A percentile compares a stretch with the other conserved stretches of the same genome.
phyloP scores from a whole-genome alignment of 1,140 invertebrate species.

The Diploscapter pachys region DNA sequence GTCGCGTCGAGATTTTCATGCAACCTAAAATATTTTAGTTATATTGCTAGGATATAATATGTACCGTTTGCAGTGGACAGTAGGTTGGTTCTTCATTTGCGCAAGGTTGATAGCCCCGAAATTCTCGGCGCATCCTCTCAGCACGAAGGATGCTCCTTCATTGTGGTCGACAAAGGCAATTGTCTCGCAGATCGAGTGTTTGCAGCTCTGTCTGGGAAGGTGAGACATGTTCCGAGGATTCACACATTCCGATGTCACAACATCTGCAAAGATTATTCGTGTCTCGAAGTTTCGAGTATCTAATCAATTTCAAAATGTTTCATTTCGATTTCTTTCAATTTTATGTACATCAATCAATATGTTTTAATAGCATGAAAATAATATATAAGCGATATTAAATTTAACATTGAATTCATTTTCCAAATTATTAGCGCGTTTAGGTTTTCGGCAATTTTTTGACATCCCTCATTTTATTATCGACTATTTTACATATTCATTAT shows the following conservation, averaged over 20 bases:
- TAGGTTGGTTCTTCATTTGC: constrained; percentile 13
- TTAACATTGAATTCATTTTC: not conserved
- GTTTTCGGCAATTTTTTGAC: too few species aligned
- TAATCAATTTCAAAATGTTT: not conserved
- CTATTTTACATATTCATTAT: too few species aligned
- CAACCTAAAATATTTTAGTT: constrained; percentile 32
- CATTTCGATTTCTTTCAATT: constrained; percentile 27
- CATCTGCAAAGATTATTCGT: constrained; percentile 17
- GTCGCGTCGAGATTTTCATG: constrained; percentile 50
- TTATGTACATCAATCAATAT: constrained; percentile 40
- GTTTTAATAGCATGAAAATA: not conserved
- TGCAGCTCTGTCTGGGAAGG: constrained; percentile 39
- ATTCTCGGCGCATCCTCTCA: constrained; percentile 49
- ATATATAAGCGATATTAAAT: constrained; percentile 29
- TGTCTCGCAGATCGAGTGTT: constrained; percentile 45
- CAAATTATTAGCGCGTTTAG: not conserved
- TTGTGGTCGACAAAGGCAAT: constrained; percentile 47
- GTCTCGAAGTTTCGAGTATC: not conserved
- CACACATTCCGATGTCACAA: constrained; percentile 37
- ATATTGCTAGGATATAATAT: not conserved
- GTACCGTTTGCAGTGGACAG: constrained; percentile 13
- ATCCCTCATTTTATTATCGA: too few species aligned
- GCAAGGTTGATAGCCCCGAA: constrained; percentile 45
- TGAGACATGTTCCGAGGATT: constrained; percentile 35
- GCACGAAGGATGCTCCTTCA: constrained; percentile 42